phyloP scores from a whole-genome alignment of 1,140 invertebrate species.

The Antheraea pernyi region DNA sequence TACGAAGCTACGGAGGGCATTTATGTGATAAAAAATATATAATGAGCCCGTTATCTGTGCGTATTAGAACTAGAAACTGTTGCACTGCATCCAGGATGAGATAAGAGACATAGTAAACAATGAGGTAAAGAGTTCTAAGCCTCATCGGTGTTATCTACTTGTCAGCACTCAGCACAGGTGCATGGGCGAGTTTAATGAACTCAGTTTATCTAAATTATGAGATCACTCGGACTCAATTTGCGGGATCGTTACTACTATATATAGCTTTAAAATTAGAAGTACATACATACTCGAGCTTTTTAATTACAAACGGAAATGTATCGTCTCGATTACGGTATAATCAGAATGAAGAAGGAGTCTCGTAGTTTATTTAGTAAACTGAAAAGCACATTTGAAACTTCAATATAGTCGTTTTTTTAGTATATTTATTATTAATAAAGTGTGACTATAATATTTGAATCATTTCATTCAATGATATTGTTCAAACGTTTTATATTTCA shows the following conservation, averaged over 20 bases:
- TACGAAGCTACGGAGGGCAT: too few relatives aligned
- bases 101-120: slow-evolving; percentile 26
- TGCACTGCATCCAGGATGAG: slow-evolving; percentile 20
- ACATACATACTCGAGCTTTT: not conserved
- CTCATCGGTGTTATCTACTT: slow-evolving; percentile 20
- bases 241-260: not conserved
- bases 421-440: too few relatives aligned
- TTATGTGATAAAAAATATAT: too few relatives aligned
- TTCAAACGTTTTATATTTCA: too few relatives aligned
- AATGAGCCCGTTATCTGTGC: too few relatives aligned
- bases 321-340: slow-evolving; percentile 7
- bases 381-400: too few relatives aligned
- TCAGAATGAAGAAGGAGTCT: not conserved
- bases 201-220: slow-evolving; percentile 12
- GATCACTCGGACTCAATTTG: not conserved
- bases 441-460: too few relatives aligned
- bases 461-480: too few relatives aligned
- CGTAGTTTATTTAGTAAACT: too few relatives aligned
- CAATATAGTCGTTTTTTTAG: too few relatives aligned
- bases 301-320: slow-evolving; percentile 15
- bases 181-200: slow-evolving; percentile 14
- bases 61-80: not conserved
- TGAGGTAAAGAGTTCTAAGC: slow-evolving; percentile 16
- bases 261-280: not conserved
- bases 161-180: slow-evolving; percentile 18